A percentile compares a stretch with the other conserved stretches of the same genome.
phyloP scores from a whole-genome alignment of 2,888 invertebrate genomes.

The Eudasyphora cyanicolor region DNA sequence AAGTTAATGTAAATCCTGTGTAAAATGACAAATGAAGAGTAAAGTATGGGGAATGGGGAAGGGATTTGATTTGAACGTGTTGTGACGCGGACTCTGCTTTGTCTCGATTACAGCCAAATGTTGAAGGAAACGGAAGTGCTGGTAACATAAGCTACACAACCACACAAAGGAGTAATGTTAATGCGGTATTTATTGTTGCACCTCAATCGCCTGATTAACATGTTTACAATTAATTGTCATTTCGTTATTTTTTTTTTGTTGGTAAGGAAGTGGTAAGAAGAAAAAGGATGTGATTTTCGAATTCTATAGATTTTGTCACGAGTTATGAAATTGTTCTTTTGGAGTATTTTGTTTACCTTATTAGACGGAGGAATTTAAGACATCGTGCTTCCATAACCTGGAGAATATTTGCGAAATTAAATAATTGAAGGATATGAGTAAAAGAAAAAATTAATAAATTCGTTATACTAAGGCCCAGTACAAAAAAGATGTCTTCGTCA shows the following conservation, averaged over 20 bases:
- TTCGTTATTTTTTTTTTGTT: slow-evolving; percentile 14
- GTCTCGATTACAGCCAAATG: no score
- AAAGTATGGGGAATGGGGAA: background rate
- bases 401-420: no score
- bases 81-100: slow-evolving; percentile 52
- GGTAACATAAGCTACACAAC: background rate
- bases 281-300: slow-evolving; percentile 30
- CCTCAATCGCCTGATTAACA: slow-evolving; percentile 37
- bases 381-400: no score
- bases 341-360: no score
- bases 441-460: no score
- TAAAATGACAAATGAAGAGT: slow-evolving; percentile 1
- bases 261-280: background rate
- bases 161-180: background rate
- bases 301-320: slow-evolving; percentile 42
- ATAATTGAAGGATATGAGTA: no score
- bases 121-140: slow-evolving; percentile 52
- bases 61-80: slow-evolving; percentile 39
- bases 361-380: no score
- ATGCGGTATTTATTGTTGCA: background rate
- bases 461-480: no score
- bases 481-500: no score
- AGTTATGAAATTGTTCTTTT: background rate
- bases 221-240: slow-evolving; percentile 8
- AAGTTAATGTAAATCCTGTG: background rate